These are phyloP conservation scores for Apogon hyalosoma DNA, from an alignment of 2,797 vertebrate genomes.

Conservation along the genomic window DNA sequence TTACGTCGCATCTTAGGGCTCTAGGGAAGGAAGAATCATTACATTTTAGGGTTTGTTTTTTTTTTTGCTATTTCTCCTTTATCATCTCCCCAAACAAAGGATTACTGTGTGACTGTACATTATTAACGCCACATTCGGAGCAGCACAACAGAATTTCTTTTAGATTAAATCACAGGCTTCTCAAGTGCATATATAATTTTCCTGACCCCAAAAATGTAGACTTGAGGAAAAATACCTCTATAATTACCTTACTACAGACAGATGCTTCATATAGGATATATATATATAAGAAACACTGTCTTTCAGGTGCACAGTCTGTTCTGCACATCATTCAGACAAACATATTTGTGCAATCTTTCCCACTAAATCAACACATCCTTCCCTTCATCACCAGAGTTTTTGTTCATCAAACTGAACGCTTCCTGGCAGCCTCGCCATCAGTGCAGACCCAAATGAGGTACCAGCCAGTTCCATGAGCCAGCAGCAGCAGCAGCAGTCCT, in stretches of 20 bases:
- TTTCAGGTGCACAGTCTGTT: background rate
- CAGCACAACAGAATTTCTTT: background rate
- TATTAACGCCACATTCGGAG: background rate
- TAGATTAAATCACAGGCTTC: background rate
- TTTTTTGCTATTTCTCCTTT: background rate
- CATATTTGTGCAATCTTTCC: background rate
- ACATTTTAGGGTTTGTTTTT: background rate
- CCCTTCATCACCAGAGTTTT: conserved; percentile 30
- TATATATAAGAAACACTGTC: background rate
- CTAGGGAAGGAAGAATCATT: conserved; percentile 68
- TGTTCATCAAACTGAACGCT: conserved; percentile 57
- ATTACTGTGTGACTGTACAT: background rate
- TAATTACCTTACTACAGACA: background rate
- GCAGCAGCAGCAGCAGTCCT: conserved; percentile 13
- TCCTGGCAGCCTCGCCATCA: conserved; percentile 36
- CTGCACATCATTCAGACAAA: background rate
- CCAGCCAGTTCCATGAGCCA: conserved; percentile 43
- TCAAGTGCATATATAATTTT: background rate
- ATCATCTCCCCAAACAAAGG: background rate
- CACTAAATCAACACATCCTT: conserved; percentile 16
- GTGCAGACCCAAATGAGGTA: conserved; percentile 37
- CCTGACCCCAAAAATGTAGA: background rate
- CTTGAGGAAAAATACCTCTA: background rate
- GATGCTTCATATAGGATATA: background rate
- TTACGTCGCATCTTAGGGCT: conserved; percentile 95